These are phyloP conservation scores for Stichopus horrens DNA, from an alignment of 53 echinoderm and acorn worm species.

Conservation along the genomic window DNA sequence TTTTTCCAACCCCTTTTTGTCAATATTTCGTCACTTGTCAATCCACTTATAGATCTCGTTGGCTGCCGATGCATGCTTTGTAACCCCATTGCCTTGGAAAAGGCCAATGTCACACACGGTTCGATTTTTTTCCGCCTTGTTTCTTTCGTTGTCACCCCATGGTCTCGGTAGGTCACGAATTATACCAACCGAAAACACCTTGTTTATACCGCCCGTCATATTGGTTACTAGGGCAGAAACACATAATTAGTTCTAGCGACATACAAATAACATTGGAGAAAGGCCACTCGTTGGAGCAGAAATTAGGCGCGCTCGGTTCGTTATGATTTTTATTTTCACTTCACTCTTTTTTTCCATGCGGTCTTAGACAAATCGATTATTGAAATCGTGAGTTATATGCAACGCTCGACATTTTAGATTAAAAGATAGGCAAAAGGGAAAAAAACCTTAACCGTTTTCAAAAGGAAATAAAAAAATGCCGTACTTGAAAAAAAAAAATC, in stretches of 20 bases:
- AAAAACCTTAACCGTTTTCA: background rate
- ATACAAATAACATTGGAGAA: conserved; percentile 23
- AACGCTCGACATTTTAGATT: background rate
- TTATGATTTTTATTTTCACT: background rate
- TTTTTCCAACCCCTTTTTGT: background rate
- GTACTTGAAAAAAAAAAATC: background rate
- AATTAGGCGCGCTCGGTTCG: background rate
- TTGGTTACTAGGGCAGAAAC: conserved; percentile 41
- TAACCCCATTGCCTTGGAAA: background rate
- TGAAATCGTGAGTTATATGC: background rate
- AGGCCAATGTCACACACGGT: background rate
- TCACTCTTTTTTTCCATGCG: background rate
- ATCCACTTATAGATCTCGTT: background rate
- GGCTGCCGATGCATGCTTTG: background rate
- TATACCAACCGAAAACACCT: background rate
- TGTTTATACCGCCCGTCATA: background rate
- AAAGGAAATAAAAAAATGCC: background rate
- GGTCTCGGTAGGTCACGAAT: conserved; percentile 8
- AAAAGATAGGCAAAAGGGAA: background rate
- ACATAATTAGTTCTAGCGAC: conserved; percentile 31
- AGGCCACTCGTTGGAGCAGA: background rate
- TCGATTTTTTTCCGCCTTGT: background rate
- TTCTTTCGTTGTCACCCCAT: background rate
- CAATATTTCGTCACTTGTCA: background rate
- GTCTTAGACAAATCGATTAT: background rate